Base-by-base conservation (phyloP, 35 echinoderm and acorn worm genomes). In the Eucidaris tribuloides region DNA sequence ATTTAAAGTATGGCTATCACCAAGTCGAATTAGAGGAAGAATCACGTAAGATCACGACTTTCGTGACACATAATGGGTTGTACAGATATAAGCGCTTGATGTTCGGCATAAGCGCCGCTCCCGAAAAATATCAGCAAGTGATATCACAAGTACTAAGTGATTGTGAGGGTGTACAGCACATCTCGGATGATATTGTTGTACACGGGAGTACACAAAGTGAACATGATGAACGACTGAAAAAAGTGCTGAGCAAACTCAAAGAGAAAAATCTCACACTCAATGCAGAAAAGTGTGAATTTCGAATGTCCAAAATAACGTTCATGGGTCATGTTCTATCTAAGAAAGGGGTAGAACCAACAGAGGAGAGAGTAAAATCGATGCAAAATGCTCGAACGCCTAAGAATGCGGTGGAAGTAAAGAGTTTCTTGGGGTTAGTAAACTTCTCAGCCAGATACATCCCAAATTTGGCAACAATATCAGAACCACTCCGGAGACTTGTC, bases 81-180 rank as follows among this genome's bases (percentile, higher is more conserved):
- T 90, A 94, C 49, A 29, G 87, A 39, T 90, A 94, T 20, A 89
- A 79, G n/a, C 72, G 86, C 15, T 30, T 94, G 19, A 85, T 94
- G 82, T 86, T 89, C 58, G 87, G 80, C 6, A 90, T 90, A 39
- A 89, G 48, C 52, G 86, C 86, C 1, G 76, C 81, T n/a, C 4
- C 86, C 81, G 86, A 94, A n/a, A 84, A 89, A 72, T 89, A 94
- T 41, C 92, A 94, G 54, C 62, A 79, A 24, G 81, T 89, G 23
- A 94, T 94, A 31, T 56, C 74, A 81, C 86, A 89, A 54, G 68
- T 85, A 13, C 36, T 90, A 15, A 15, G 46, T 46, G 81, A 61
- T 46, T 89, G 81, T 81, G 92, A 94, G 33, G 85, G 86, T 43
- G 87, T 90, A 43, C 60, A 77, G 7, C 84, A 90, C 58, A 94